Evolutionary conservation across 1,140 invertebrate genomes (phyloP), one percentile per base, ranked within the genome.

Genomic region (Diplogasteroides magnus): DNA sequence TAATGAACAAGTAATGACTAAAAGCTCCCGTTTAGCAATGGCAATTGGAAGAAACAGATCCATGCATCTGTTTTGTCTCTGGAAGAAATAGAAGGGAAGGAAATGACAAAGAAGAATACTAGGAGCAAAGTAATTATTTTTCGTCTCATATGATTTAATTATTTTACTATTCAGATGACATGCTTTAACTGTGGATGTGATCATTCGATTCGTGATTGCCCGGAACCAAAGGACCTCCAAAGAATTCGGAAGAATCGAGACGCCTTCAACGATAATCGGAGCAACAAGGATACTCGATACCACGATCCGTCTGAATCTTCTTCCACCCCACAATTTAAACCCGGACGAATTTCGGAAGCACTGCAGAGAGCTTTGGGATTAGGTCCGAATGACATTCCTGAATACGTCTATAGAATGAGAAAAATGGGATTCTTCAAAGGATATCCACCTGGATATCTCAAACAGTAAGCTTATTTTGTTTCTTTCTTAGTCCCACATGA

Each of bases 181-280:
- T 75, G 74, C 65, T 75, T 75, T 62, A 75, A 75, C 57, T 75
- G 74, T 32, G 72, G 59, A 14, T 72, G 74, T n/a, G 67, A 65
- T 11, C 74, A 75, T 31, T 15, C 31, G 1, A 15, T 75, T 1
- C 27, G n/a, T 14, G 31, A 64, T 37, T 75, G 74, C 37, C 58
- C 72, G 1, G 28, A 58, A 15, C 74, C 72, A 2, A 61, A 60
- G 57, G 60, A 75, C 60, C 57, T 31, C n/a, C 37, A 32, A 25
- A 60, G 65, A 31, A 75, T 75, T n/a, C 26, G 58, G 13, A 55
- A 73, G 37, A 27, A 19, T 64, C 29, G 26, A 6, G 26, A 64
- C 13, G 58, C 28, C 19, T 57, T 67, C 31, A 64, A 68, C 31
- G 64, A 69, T 31, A 55, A 69, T 28, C 28, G 55, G 58, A n/a